A percentile compares a stretch with the other conserved stretches of the same genome.
These are phyloP conservation scores for Notiomystis cincta DNA, from an alignment of 2,113 vertebrate species.

Conservation along the genomic window DNA sequence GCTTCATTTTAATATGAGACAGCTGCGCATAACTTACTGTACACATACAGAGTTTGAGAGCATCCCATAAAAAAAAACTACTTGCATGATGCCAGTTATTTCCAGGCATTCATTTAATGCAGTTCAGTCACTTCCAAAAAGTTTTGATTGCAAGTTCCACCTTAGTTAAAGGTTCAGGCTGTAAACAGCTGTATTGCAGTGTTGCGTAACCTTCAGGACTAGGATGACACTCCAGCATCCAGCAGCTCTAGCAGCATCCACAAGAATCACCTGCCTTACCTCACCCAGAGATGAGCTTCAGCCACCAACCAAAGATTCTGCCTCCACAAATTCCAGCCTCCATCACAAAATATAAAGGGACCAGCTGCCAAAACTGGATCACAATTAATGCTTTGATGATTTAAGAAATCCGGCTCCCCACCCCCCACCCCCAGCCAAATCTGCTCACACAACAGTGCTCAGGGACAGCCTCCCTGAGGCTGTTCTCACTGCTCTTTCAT, in stretches of 20 bases:
- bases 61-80: background rate
- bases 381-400: background rate
- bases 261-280: background rate
- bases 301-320: background rate
- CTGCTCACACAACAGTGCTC: background rate
- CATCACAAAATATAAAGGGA: background rate
- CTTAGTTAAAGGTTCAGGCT: background rate
- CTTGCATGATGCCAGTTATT: background rate
- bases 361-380: background rate
- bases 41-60: background rate
- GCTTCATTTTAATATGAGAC: background rate
- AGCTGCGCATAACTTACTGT: background rate
- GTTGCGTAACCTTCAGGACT: background rate
- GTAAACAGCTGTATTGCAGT: background rate
- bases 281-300: background rate
- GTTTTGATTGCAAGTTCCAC: background rate
- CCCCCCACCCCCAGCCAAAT: background rate
- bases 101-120: background rate
- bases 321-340: background rate
- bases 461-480: background rate
- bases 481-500: background rate
- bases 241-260: background rate
- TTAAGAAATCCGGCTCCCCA: background rate
- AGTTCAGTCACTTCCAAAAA: background rate
- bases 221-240: background rate